These are phyloP conservation scores for Psilopsiagon aurifrons DNA, from an alignment of 2,113 vertebrate species.

Conservation along the genomic window DNA sequence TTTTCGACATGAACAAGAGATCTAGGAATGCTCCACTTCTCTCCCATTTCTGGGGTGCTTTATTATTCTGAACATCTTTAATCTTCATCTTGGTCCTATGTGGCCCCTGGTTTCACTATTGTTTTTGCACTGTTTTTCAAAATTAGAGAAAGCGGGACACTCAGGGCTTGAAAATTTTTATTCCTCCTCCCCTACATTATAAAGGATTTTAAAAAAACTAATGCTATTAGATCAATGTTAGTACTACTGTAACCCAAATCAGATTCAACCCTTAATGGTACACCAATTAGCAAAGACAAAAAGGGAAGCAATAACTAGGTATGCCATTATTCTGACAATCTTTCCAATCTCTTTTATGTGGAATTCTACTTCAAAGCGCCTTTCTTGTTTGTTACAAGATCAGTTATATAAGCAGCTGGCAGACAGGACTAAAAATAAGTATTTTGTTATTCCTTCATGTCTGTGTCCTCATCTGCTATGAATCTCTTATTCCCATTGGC, in stretches of 20 bases:
- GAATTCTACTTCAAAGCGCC: constrained; percentile 12
- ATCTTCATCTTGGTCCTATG: background rate
- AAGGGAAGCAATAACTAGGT: background rate
- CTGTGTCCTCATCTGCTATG: background rate
- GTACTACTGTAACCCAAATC: background rate
- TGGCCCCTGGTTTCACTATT: background rate
- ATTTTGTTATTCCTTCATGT: background rate
- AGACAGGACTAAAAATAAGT: constrained; percentile 6
- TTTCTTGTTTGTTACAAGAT: constrained; percentile 12
- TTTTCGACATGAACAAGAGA: background rate
- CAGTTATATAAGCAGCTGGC: constrained; percentile 15
- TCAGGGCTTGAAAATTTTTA: background rate
- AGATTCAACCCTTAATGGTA: background rate
- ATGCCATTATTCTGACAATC: constrained; percentile 9
- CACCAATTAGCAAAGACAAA: constrained; percentile 16
- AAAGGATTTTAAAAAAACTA: background rate
- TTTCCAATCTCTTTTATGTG: background rate
- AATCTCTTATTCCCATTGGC: background rate
- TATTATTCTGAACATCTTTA: background rate
- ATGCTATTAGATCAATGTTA: background rate
- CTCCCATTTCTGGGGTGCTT: background rate
- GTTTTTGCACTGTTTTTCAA: background rate
- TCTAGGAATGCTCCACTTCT: background rate
- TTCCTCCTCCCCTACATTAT: fast-evolving
- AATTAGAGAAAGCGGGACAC: background rate